Evolutionary conservation across 2,797 vertebrate genomes (phyloP).

Genomic region (Cacajao melanocephalus): DNA sequence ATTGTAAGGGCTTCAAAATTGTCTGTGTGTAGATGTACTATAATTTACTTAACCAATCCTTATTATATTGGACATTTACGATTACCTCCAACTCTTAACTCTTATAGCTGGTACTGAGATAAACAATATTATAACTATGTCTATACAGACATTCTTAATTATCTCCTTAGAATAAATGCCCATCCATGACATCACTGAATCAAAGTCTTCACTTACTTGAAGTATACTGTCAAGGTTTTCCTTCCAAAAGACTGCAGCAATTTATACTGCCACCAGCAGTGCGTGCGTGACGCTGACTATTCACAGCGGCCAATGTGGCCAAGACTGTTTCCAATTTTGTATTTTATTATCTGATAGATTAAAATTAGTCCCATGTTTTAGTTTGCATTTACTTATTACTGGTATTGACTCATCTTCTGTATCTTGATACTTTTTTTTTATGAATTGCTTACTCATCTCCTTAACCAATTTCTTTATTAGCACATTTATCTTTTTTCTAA

Average conservation of each 20-base stretch:
- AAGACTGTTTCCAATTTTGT: background rate
- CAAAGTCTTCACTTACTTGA: background rate
- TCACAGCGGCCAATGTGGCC: background rate
- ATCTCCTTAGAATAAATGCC: background rate
- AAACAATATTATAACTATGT: background rate
- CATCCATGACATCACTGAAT: background rate
- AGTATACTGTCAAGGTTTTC: background rate
- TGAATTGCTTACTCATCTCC: background rate
- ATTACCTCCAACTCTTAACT: background rate
- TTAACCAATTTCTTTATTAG: background rate
- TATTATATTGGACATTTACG: background rate
- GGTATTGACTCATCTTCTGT: background rate
- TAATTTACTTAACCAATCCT: background rate
- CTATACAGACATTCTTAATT: background rate
- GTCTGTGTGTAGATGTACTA: too few relatives aligned
- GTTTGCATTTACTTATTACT: background rate
- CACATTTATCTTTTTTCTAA: background rate
- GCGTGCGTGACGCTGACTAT: background rate
- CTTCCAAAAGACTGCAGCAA: background rate
- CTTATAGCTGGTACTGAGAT: background rate
- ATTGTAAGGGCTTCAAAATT: background rate
- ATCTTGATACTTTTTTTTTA: background rate
- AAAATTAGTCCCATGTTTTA: background rate
- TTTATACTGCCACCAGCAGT: background rate
- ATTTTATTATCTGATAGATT: background rate